Conservation (phyloP, 2,113 vertebrate genomes). For the Capreolus pygargus region DNA sequence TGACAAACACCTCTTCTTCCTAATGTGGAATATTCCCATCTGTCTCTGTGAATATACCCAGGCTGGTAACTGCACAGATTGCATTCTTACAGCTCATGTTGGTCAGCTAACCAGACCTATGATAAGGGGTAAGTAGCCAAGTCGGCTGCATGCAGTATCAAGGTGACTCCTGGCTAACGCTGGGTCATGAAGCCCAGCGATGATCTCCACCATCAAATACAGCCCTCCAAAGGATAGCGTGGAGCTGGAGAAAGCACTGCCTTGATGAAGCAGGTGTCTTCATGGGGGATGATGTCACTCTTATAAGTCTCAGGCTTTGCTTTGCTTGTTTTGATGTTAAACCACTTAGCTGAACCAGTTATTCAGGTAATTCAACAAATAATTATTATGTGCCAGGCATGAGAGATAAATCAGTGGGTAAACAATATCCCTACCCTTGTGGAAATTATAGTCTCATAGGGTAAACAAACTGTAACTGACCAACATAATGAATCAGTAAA, state of each 20-base stretch:
- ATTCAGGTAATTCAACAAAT: constrained; percentile 13
- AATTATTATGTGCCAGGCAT: neutral
- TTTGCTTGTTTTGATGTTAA: constrained; percentile 35
- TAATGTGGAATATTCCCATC: neutral
- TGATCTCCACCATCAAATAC: neutral
- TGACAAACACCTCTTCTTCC: neutral
- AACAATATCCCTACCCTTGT: neutral
- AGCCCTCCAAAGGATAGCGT: neutral
- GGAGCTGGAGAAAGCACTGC: neutral
- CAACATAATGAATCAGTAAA: neutral
- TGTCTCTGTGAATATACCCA: neutral
- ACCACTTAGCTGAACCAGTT: neutral
- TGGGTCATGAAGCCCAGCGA: neutral
- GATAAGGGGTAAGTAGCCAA: neutral
- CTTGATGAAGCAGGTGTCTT: neutral
- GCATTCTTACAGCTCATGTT: neutral
- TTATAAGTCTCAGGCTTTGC: neutral
- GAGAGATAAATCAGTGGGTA: neutral
- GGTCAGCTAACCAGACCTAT: neutral
- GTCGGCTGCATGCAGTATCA: neutral
- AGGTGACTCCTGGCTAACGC: neutral
- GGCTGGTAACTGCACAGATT: neutral
- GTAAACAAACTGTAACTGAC: neutral
- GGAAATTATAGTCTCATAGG: neutral
- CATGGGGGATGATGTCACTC: neutral